Evolutionary conservation across 2,888 invertebrate species (phyloP), one percentile per base, ranked within the genome.

Genomic region (Apantesis nais): DNA sequence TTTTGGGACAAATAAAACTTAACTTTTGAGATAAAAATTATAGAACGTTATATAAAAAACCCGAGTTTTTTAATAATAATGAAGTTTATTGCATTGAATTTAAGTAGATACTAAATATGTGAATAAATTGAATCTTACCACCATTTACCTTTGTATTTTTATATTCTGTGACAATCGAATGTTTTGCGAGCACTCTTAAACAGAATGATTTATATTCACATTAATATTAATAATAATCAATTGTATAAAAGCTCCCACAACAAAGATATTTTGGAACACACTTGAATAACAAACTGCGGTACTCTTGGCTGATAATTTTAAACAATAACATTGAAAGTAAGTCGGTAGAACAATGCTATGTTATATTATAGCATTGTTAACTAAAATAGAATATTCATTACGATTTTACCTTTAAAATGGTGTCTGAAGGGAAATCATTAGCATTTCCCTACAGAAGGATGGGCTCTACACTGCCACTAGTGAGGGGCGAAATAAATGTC

Each of bases 351-450:
- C 81, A 81, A 81, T 81, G 64, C 73, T 25, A 31, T n/a, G 62
- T 64, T 71, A 73, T 74, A 73, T 70, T 71, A 62, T 62, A 64
- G 58, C 62, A 68, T 70, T 64, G 80, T 78, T 76, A 74, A 71
- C 79, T 81, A 79, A 83, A 84, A 85, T 78, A 79, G 87, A 88
- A 87, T 88, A 90, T 89, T 90, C 89, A 89, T 91, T 90, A 89
- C 87, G 87, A 86, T 82, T 83, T 84, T 84, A 89, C 90, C 89
- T 89, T 90, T 88, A 90, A 86, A 92, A 89, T 85, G 83, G 82
- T 80, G 86, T 87, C 84, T 88, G 83, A 88, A 85, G 89, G 91
- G 89, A 90, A 92, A 90, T 92, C 93, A 93, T 93, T 93, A 93
- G 90, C 93, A 93, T 93, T 93, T 92, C 89, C 74, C 89, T 90